Evolutionary conservation across 2,113 vertebrate species (phyloP).

Genomic region (Sakesphorus luctuosus): DNA sequence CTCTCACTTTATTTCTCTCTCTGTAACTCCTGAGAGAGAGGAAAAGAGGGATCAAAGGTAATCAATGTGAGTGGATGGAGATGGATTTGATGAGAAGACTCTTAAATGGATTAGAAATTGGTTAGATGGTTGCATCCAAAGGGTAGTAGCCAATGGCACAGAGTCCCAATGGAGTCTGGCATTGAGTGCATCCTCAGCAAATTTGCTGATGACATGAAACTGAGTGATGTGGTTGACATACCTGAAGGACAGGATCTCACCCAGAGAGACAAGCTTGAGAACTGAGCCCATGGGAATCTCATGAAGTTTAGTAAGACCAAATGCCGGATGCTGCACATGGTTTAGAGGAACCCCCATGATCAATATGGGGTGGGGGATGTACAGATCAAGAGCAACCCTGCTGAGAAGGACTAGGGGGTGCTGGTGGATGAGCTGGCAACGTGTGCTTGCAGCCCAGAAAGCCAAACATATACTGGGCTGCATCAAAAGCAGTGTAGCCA

Average conservation of each 20-base stretch:
- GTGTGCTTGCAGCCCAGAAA: neutral
- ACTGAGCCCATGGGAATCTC: neutral
- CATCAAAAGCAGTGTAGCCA: neutral
- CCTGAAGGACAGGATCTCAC: neutral
- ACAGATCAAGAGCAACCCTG: neutral
- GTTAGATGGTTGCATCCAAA: neutral
- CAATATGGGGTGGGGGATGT: neutral
- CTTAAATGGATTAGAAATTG: neutral
- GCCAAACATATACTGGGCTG: neutral
- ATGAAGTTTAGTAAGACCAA: neutral
- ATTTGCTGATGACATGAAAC: neutral
- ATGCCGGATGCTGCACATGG: neutral
- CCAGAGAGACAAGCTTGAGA: neutral
- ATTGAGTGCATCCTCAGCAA: neutral
- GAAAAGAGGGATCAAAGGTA: neutral
- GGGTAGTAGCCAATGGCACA: neutral
- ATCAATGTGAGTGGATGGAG: neutral
- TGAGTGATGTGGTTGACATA: neutral
- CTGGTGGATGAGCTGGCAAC: neutral
- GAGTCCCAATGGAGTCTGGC: fast-evolving
- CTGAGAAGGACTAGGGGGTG: neutral
- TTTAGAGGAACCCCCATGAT: neutral
- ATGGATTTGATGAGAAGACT: neutral
- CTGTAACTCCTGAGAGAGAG: neutral
- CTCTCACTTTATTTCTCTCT: neutral